Percentiles rank a stretch among this genome's conserved stretches.
Conservation (phyloP, 2,113 vertebrate species). For the Oreochromis aureus region DNA sequence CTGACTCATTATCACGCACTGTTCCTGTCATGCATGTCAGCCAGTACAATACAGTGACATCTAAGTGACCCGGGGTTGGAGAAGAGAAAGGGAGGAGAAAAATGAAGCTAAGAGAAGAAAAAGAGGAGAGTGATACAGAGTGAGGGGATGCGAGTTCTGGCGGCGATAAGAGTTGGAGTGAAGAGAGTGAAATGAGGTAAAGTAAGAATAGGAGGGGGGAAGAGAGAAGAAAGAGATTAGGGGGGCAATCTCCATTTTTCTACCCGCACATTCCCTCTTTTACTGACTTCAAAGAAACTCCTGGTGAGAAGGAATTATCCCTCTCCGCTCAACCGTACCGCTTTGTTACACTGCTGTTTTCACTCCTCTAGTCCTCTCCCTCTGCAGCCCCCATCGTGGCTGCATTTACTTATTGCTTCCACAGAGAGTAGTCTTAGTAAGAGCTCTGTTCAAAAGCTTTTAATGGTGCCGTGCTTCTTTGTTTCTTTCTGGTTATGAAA, state of each 20-base stretch:
- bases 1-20: slow-evolving; percentile 47
- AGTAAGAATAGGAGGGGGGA: neutral
- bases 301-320: slow-evolving; percentile 54
- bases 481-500: neutral
- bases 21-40: slow-evolving; percentile 40
- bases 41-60: slow-evolving; percentile 50
- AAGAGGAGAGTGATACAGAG: neutral
- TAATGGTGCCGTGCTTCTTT: neutral
- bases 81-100: neutral
- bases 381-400: neutral
- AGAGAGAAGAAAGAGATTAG: neutral
- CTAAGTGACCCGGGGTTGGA: slow-evolving; percentile 37
- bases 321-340: slow-evolving; percentile 24
- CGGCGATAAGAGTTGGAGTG: neutral
- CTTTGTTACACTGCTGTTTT: slow-evolving; percentile 16
- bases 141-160: neutral
- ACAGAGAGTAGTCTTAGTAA: neutral
- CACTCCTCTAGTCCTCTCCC: neutral
- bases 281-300: slow-evolving; percentile 59
- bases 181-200: neutral
- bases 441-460: neutral
- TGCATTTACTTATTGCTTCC: neutral
- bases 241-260: neutral
- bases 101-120: neutral
- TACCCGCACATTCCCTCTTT: slow-evolving; percentile 30